Percentiles rank a stretch among this genome's conserved stretches.
These are phyloP conservation scores for Drosophila acutilabella DNA, from an alignment of 2,888 invertebrate species.

Conservation along the genomic window DNA sequence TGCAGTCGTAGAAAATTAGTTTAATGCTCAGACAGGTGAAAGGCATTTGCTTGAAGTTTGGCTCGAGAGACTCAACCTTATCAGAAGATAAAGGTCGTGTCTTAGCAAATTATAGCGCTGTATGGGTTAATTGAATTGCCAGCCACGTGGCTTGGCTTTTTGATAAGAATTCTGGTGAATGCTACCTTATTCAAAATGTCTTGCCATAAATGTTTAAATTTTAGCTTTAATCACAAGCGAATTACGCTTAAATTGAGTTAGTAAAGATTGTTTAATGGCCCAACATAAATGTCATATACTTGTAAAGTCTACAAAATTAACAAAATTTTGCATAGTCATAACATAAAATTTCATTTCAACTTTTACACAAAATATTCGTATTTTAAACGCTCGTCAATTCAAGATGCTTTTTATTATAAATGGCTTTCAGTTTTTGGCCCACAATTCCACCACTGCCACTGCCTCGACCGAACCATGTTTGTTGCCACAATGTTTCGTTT, in stretches of 20 bases:
- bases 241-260: constrained; percentile 43
- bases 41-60: constrained; percentile 31
- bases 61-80: constrained; percentile 40
- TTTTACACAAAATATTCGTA: constrained; percentile 23
- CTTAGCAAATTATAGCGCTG: constrained; percentile 64
- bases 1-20: constrained; percentile 75
- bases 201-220: constrained; percentile 25
- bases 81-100: constrained; percentile 49
- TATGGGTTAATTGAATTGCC: constrained; percentile 72
- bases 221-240: constrained; percentile 36
- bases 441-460: neutral
- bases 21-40: constrained; percentile 56
- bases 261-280: constrained; percentile 18
- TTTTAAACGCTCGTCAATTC: constrained; percentile 12
- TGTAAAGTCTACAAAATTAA: constrained; percentile 1
- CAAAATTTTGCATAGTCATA: constrained; percentile 1
- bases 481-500: constrained; percentile 44
- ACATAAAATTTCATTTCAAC: neutral
- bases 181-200: constrained; percentile 1
- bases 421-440: too few species aligned
- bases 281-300: constrained; percentile 11
- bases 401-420: neutral
- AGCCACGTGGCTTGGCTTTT: constrained; percentile 49
- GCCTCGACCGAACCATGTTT: constrained; percentile 4
- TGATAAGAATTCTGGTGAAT: constrained; percentile 36